Base-by-base conservation (phyloP, 1,140 invertebrate genomes). In the Drosophila kikkawai region DNA sequence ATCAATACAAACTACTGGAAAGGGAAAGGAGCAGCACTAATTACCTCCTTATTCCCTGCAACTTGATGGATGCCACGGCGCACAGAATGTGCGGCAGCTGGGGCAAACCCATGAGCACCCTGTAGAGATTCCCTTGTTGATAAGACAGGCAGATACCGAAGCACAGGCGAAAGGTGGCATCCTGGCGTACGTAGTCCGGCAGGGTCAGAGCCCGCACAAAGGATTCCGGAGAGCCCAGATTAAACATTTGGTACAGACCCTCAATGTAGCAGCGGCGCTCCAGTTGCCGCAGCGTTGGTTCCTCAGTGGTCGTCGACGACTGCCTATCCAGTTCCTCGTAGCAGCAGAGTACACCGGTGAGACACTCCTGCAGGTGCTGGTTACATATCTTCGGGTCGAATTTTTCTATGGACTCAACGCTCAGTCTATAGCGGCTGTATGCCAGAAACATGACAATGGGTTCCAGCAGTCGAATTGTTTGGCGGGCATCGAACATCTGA, bases 401-500 rank as follows among this genome's bases (percentile, higher is more conserved):
- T 45, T 93, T 93, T 0, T 91, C 79, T 11, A 94, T 92, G n/a
- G 76, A 69, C 70, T 93, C 92, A 37, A 93, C 91, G 45, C 93
- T 94, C 36, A 95, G 95, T 94, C 94, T 95, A 91, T 96, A 96
- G 1, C 93, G 93, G 32, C 96, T 93, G 86, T 95, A 96, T 44
- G 95, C 92, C 90, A 96, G 93, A 90, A 97, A 97, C 77, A 94
- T 92, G 2, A 96, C 93, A 61, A 95, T 96, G 22, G 94, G 94
- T 80, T 96, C 95, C 9, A 96, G 91, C 45, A 97, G 93, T 2
- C 79, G 78, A 22, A 96, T 94, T 29, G 93, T 94, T 13, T 93
- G 80, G 9, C 50, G 9, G 9, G 92, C 92, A 51, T 93, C 80
- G 1, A 95, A 92, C 73, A 94, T 94, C 91, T 97, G 96, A 45